These are phyloP conservation scores for Neotragus pygmaeus DNA, from an alignment of 2,113 vertebrate genomes.

Conservation along the genomic window DNA sequence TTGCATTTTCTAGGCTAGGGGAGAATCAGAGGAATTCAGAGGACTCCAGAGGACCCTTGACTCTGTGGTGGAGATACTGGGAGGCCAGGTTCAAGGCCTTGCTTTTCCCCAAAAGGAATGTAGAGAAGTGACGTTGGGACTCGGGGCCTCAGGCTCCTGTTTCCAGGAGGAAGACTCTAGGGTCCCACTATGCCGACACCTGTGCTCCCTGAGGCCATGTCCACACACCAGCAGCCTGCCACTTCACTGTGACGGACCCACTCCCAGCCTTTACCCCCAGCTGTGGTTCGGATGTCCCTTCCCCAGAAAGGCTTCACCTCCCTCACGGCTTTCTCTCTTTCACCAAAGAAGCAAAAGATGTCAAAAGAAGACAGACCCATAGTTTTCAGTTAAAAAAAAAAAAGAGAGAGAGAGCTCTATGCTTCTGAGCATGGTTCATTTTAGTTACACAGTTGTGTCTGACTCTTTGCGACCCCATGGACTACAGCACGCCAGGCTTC, in stretches of 20 bases:
- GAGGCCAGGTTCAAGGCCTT: not conserved
- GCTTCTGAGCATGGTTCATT: not conserved
- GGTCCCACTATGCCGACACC: too few relatives aligned
- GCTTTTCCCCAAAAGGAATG: not conserved
- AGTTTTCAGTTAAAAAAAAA: not conserved
- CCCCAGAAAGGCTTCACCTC: not conserved
- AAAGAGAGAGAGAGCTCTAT: not conserved
- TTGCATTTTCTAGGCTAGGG: not conserved
- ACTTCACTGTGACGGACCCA: not conserved
- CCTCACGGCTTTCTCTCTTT: not conserved
- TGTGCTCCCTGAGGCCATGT: not conserved
- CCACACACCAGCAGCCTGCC: not conserved
- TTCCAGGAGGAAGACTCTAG: accelerated
- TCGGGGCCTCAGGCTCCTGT: not conserved
- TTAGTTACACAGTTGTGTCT: not conserved
- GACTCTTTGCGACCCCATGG: not conserved
- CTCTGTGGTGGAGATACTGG: not conserved
- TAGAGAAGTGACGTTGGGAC: not conserved
- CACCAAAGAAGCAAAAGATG: not conserved
- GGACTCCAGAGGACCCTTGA: not conserved
- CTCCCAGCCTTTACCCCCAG: not conserved
- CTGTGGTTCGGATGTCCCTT: not conserved
- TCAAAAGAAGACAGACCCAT: not conserved
- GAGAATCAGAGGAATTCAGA: not conserved
- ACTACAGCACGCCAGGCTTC: not conserved